These are phyloP conservation scores for Cosmia trapezina DNA, from an alignment of 2,888 invertebrate genomes.

Conservation along the genomic window DNA sequence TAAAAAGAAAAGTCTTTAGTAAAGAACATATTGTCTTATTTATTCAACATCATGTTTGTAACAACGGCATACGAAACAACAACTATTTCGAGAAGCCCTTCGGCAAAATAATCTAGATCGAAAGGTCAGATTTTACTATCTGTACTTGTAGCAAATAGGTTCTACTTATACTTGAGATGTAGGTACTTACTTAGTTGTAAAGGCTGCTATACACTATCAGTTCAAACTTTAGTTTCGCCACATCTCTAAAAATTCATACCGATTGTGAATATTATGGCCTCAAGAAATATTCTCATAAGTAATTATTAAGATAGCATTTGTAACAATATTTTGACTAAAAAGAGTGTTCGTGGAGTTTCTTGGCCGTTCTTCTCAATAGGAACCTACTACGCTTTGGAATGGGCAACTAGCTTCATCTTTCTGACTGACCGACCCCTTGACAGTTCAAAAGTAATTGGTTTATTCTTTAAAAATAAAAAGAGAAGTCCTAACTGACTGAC, in stretches of 20 bases:
- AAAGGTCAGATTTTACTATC: slow-evolving; percentile 62
- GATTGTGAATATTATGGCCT: neutral
- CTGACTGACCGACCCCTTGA: too few species aligned
- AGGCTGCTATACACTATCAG: neutral
- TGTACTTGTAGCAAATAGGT: slow-evolving; percentile 41
- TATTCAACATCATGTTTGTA: slow-evolving; percentile 11
- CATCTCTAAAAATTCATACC: neutral
- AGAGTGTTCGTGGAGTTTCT: too few species aligned
- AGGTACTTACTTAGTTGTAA: neutral
- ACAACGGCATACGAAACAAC: slow-evolving; percentile 29
- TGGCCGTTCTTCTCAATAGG: too few species aligned
- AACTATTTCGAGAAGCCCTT: slow-evolving; percentile 34
- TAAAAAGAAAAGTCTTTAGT: too few species aligned
- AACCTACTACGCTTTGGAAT: too few species aligned
- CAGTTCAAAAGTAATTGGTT: too few species aligned
- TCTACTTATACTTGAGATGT: slow-evolving; percentile 28
- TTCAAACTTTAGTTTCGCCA: neutral
- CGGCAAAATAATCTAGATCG: slow-evolving; percentile 52
- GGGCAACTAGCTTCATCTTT: too few species aligned
- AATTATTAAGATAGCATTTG: neutral
- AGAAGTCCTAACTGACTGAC: too few species aligned
- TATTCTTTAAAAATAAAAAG: too few species aligned
- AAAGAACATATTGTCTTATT: neutral
- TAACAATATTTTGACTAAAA: too few species aligned
- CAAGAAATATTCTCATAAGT: neutral